phyloP scores from a whole-genome alignment of 2,797 vertebrate genomes.

The Gymnocypris eckloni region DNA sequence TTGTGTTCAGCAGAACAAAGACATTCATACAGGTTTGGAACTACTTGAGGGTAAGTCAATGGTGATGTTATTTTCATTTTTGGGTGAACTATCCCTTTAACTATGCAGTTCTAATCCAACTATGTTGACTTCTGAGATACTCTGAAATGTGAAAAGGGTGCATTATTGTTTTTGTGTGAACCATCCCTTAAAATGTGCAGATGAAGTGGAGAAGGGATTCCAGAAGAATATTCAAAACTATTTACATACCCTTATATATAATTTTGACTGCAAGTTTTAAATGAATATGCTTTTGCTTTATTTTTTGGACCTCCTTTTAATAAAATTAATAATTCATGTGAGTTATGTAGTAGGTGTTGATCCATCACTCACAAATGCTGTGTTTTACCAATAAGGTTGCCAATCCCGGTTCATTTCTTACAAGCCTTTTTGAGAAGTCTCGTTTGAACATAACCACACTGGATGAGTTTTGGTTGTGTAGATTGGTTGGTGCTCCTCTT shows the following conservation, averaged over 20 bases:
- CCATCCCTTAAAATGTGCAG: background rate
- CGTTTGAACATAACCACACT: background rate
- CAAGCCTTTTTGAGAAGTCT: slow-evolving; percentile 1
- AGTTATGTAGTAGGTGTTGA: background rate
- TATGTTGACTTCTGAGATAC: background rate
- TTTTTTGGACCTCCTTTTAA: background rate
- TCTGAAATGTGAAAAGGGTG: background rate
- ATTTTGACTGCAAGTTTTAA: background rate
- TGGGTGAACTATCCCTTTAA: too few relatives aligned
- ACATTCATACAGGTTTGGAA: too few relatives aligned
- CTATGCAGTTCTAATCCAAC: background rate
- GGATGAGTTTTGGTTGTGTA: background rate
- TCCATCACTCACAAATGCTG: background rate
- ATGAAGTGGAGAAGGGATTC: background rate
- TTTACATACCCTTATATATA: slow-evolving; percentile 1
- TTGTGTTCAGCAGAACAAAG: too few relatives aligned
- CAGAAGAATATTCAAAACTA: background rate
- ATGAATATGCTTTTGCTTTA: background rate
- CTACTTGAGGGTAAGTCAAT: too few relatives aligned
- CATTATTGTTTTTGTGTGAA: background rate
- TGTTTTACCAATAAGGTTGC: background rate
- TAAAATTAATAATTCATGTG: slow-evolving; percentile 2
- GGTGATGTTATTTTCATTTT: too few relatives aligned
- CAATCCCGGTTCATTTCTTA: background rate
- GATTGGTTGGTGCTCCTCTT: background rate